A percentile compares a stretch with the other conserved stretches of the same genome.
Evolutionary conservation across 1,140 invertebrate genomes (phyloP).

Genomic region (Sarcophaga peregrina): DNA sequence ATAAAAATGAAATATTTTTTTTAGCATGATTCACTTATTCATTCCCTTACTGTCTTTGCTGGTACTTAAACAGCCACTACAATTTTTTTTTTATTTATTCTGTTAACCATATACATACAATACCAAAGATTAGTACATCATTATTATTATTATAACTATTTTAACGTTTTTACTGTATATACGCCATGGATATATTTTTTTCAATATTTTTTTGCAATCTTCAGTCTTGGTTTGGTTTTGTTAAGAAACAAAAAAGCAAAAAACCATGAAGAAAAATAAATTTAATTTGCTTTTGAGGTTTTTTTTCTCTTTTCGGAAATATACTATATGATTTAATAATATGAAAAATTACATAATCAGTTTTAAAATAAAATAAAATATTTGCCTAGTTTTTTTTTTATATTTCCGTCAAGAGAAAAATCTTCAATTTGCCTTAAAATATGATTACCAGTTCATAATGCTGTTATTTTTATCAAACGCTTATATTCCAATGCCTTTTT

Average conservation of each 20-base stretch:
- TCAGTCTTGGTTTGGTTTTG: background rate
- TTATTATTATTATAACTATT: constrained; percentile 14
- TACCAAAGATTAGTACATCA: constrained; percentile 25
- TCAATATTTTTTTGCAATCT: background rate
- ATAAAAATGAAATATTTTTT: background rate
- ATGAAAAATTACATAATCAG: constrained; percentile 6
- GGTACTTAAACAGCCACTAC: background rate
- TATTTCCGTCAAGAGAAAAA: background rate
- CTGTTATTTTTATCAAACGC: background rate
- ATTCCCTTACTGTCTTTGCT: background rate
- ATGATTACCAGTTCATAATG: background rate
- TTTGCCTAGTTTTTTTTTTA: too few relatives aligned
- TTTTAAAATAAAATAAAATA: too few relatives aligned
- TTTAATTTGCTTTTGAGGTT: constrained; percentile 15
- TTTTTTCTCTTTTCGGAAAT: background rate
- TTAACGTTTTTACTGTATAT: background rate
- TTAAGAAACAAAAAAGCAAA: background rate
- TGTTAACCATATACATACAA: constrained; percentile 5
- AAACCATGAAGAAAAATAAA: background rate
- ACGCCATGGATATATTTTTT: background rate
- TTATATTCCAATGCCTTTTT: background rate
- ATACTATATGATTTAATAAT: background rate
- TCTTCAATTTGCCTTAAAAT: background rate
- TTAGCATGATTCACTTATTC: background rate
- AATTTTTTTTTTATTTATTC: constrained; percentile 6